Evolutionary conservation across 2,888 invertebrate genomes (phyloP).

Genomic region (Sesia apiformis): DNA sequence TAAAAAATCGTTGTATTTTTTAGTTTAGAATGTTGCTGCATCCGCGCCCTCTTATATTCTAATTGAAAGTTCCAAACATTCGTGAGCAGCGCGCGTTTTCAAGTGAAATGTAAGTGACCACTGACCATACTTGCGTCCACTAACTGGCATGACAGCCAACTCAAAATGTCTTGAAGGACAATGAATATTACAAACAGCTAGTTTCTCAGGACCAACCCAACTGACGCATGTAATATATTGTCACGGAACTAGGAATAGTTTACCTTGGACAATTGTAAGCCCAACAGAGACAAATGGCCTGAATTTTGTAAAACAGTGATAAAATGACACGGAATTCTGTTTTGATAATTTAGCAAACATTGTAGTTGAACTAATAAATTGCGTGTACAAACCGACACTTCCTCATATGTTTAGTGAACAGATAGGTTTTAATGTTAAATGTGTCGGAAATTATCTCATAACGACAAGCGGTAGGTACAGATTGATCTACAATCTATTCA

Average conservation of each 20-base stretch:
- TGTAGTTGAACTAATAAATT: not conserved
- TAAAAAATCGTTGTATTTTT: no score
- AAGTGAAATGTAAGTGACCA: constrained; percentile 28
- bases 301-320: constrained; percentile 6
- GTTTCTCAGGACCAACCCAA: constrained; percentile 16
- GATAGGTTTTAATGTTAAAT: not conserved
- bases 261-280: constrained; percentile 35
- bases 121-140: constrained; percentile 27
- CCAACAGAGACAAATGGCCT: constrained; percentile 37
- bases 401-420: not conserved
- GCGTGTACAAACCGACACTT: not conserved
- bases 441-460: not conserved
- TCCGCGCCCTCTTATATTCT: constrained; percentile 8
- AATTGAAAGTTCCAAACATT: constrained; percentile 14
- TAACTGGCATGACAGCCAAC: constrained; percentile 24
- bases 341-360: not conserved
- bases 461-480: no score
- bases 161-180: constrained; percentile 40
- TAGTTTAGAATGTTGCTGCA: no score
- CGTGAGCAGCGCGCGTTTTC: constrained; percentile 39
- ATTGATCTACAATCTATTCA: no score
- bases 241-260: constrained; percentile 32
- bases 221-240: constrained; percentile 30
- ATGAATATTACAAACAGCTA: constrained; percentile 15
- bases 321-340: not conserved